Conservation (phyloP, 2,888 invertebrate genomes). For the Xestia xanthographa region DNA sequence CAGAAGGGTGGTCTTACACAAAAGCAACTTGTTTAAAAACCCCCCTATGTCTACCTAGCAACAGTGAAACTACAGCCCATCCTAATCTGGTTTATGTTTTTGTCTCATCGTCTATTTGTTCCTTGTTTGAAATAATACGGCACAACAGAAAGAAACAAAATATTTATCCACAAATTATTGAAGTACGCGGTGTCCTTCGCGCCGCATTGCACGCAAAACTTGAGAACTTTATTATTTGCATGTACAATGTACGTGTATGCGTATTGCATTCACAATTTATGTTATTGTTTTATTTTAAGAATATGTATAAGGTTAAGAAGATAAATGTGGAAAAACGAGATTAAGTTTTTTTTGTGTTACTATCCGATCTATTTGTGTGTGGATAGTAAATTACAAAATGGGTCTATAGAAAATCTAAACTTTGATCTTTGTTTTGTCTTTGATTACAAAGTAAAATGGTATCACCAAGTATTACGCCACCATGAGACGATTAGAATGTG, state of each 20-base stretch:
- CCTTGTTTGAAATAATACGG: neutral
- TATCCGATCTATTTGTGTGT: neutral
- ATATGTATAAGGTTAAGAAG: slow-evolving; percentile 6
- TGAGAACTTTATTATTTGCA: slow-evolving; percentile 50
- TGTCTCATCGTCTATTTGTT: neutral
- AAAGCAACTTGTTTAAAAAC: neutral
- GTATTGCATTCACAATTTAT: slow-evolving; percentile 45
- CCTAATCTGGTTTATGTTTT: slow-evolving; percentile 8
- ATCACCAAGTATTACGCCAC: slow-evolving; percentile 3
- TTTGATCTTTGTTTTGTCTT: neutral
- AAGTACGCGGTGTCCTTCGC: slow-evolving; percentile 56
- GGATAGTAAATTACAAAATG: neutral
- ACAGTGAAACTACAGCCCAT: slow-evolving; percentile 6
- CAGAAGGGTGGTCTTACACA: neutral
- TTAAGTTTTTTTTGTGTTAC: neutral
- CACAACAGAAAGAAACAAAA: slow-evolving; percentile 30
- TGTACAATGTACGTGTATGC: slow-evolving; percentile 26
- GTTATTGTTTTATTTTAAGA: slow-evolving; percentile 30
- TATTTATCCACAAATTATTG: slow-evolving; percentile 29
- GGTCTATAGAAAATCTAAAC: neutral
- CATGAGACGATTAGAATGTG: neutral
- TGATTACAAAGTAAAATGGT: neutral
- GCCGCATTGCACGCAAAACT: slow-evolving; percentile 50
- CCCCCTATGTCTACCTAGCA: slow-evolving; percentile 4
- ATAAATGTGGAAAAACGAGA: slow-evolving; percentile 16